Conservation (phyloP, 2,888 invertebrate species). For the Spisula subtruncata region DNA sequence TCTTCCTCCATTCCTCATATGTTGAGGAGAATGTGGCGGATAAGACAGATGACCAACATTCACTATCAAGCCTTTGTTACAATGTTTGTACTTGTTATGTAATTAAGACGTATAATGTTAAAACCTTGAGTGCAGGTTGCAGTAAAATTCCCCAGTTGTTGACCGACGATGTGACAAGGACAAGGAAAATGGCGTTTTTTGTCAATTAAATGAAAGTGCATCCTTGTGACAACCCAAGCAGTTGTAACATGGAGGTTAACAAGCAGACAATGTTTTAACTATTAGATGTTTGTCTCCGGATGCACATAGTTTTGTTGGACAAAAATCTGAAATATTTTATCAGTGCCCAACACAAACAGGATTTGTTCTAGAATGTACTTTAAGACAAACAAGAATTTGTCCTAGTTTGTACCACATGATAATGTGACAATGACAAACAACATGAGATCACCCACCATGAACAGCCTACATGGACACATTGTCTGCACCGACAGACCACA, state of each 20-base stretch:
- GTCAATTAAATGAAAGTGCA: not conserved
- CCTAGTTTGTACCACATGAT: no score
- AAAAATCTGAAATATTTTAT: constrained; percentile 13
- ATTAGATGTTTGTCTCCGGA: not conserved
- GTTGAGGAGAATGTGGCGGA: no score
- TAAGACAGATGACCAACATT: no score
- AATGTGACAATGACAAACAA: no score
- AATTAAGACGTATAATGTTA: not conserved
- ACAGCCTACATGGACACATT: no score
- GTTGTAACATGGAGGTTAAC: not conserved
- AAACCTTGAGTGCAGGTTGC: not conserved
- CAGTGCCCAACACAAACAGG: not conserved
- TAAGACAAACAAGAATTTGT: not conserved
- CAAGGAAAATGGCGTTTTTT: not conserved
- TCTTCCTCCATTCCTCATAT: no score
- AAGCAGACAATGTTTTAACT: not conserved
- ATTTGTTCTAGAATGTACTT: not conserved
- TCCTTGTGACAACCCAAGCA: constrained; percentile 15
- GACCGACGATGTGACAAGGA: not conserved
- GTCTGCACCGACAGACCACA: no score
- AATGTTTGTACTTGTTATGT: not conserved
- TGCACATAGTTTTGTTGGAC: not conserved
- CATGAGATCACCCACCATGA: no score
- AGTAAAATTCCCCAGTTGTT: not conserved
- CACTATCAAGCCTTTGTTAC: not conserved